Conservation (phyloP, 2,888 invertebrate genomes). For the Cordilura impudica region DNA sequence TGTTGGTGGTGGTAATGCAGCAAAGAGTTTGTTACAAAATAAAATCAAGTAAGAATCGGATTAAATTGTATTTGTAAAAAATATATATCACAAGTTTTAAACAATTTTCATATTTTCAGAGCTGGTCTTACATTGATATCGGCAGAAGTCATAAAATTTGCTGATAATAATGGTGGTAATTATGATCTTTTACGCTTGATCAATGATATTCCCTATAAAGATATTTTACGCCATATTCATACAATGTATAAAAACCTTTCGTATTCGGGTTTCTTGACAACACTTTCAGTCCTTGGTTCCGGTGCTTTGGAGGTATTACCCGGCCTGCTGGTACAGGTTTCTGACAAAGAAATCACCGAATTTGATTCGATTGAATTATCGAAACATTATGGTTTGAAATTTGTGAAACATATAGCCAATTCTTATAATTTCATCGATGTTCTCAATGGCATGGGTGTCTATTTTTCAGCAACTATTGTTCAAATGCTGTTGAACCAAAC, state of each 20-base stretch:
- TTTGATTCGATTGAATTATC: conserved; percentile 55
- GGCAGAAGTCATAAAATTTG: not conserved
- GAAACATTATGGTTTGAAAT: conserved; percentile 67
- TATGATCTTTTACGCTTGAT: conserved; percentile 72
- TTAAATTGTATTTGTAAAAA: not conserved
- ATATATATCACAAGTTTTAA: not conserved
- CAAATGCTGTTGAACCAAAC: conserved; percentile 67
- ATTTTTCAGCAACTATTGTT: conserved; percentile 64
- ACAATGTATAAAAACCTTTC: conserved; percentile 55
- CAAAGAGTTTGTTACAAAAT: conserved; percentile 17
- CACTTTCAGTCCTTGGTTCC: conserved; percentile 15
- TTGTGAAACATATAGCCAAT: conserved; percentile 69
- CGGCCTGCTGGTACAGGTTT: conserved; percentile 14
- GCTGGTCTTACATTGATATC: conserved; percentile 60
- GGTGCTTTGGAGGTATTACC: conserved; percentile 23
- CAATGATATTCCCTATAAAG: conserved; percentile 73
- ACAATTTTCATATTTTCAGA: not conserved
- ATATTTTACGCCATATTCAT: conserved; percentile 63
- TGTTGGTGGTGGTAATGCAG: conserved; percentile 23
- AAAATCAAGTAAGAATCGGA: conserved; percentile 32
- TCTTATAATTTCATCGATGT: conserved; percentile 67
- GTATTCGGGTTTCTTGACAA: conserved; percentile 28
- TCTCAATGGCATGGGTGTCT: conserved; percentile 65
- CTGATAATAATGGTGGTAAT: conserved; percentile 45
- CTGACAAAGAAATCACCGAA: conserved; percentile 40